A percentile compares a stretch with the other conserved stretches of the same genome.
phyloP scores from a whole-genome alignment of 2,888 invertebrate genomes.

The Luperina testacea region DNA sequence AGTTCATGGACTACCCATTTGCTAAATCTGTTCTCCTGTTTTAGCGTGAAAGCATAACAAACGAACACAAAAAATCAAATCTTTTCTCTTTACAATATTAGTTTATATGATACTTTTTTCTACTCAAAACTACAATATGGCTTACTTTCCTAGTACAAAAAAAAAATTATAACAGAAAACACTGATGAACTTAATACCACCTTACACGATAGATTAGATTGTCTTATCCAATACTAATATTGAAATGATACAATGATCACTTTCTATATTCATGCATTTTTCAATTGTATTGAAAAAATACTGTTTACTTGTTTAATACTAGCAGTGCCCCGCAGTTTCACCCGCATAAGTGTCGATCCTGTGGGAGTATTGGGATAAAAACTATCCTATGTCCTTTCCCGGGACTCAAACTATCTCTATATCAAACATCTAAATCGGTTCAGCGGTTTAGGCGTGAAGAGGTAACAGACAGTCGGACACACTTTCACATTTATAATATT shows the following conservation, averaged over 20 bases:
- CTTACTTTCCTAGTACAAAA: not conserved
- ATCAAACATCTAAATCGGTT: too few relatives aligned
- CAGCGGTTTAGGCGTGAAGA: too few relatives aligned
- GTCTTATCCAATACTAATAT: slow-evolving; percentile 7
- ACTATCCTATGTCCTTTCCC: too few relatives aligned
- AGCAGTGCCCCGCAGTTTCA: too few relatives aligned
- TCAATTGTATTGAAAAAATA: not conserved
- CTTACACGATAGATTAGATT: slow-evolving; percentile 19
- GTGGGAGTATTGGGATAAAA: too few relatives aligned
- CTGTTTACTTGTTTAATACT: not conserved
- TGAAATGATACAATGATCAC: not conserved
- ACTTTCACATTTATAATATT: too few relatives aligned
- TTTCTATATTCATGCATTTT: not conserved
- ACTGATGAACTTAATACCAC: slow-evolving; percentile 6
- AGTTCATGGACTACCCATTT: not conserved
- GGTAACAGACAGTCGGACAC: too few relatives aligned
- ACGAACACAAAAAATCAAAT: not conserved
- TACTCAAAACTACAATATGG: not conserved
- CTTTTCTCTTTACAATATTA: not conserved
- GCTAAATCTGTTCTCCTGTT: not conserved
- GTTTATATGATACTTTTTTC: not conserved
- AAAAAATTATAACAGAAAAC: slow-evolving; percentile 4
- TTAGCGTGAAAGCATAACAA: not conserved
- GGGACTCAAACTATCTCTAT: too few relatives aligned
- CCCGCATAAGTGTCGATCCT: too few relatives aligned